Percentiles rank a stretch among this genome's conserved stretches.
phyloP scores from a whole-genome alignment of 2,888 invertebrate species.

The Macaria notata region DNA sequence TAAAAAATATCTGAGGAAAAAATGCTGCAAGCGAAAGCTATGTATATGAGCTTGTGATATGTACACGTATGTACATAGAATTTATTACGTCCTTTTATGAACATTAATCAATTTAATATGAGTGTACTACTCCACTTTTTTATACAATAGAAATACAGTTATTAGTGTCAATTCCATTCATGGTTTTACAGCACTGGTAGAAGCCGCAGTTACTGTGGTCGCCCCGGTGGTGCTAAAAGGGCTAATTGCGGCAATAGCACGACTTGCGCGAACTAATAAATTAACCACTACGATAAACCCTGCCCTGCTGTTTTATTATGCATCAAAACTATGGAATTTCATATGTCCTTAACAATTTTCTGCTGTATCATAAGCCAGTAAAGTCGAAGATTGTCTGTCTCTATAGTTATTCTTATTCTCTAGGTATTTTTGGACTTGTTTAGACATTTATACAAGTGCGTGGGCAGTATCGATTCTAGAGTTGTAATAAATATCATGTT shows the following conservation, averaged over 20 bases:
- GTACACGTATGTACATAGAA: no score
- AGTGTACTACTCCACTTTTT: no score
- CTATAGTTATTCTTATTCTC: background rate
- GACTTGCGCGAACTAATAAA: conserved; percentile 32
- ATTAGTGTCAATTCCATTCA: conserved; percentile 1
- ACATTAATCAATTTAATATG: background rate
- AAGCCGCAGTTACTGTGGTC: conserved; percentile 18
- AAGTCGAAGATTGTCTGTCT: conserved; percentile 8
- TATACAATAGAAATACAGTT: background rate
- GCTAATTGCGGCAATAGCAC: conserved; percentile 41
- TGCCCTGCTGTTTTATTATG: conserved; percentile 28
- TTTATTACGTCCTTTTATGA: background rate
- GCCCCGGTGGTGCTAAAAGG: conserved; percentile 29
- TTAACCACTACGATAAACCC: conserved; percentile 28
- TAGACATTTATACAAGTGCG: conserved; percentile 30
- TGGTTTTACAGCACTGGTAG: background rate
- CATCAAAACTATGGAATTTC: conserved; percentile 20
- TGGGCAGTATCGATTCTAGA: conserved; percentile 32
- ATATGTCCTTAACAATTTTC: conserved; percentile 2
- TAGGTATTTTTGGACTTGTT: conserved; percentile 26
- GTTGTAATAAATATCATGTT: conserved; percentile 32
- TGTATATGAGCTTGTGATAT: no score
- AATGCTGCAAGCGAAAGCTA: no score
- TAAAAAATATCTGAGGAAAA: no score
- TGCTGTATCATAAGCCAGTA: conserved; percentile 7